Base-by-base conservation (phyloP, 2,888 invertebrate species). In the Cantharis nigra region DNA sequence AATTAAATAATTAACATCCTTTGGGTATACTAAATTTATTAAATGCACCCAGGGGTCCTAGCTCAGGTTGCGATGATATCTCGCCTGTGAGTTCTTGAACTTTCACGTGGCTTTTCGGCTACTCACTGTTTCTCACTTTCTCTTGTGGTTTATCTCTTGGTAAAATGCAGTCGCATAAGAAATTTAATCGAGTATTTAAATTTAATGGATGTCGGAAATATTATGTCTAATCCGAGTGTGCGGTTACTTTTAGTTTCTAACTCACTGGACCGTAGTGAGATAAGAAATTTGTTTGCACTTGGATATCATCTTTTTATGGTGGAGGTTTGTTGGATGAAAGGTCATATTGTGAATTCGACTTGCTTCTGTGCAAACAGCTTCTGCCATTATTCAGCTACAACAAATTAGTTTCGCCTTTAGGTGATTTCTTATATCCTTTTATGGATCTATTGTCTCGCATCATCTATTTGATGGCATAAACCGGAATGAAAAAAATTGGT, bases 1-100 rank as follows among this genome's bases (percentile, higher is more conserved):
- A 86, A 86, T 86, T 85, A 86, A 86, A 86, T 86, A 86, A 86
- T 86, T 86, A 85, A 85, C 85, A 84, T 85, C 83, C 83, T 82
- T 78, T 79, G 83, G 83, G 83, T 79, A 82, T 78, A 71, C 80
- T 83, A 83, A 85, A 85, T 84, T 85, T 84, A 83, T 84, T 83
- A 84, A 84, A 81, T 74, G 80, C 82, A 79, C 84, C 82, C 83
- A 30, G 70, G 83, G 81, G 83, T 73, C 20, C 65, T 73, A 71
- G 75, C 76, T 77, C 74, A 63, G 33, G 73, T 71, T 71, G 77
- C 75, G 81, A 80, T 81, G 80, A 80, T 81, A 81, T 82, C 80
- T 82, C 77, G 78, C 77, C 76, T 71, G 76, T 72, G 64, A 67
- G 65, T 67, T 75, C 77, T 77, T 74, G 71, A 76, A 70, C 75